Percentiles rank a stretch among this genome's conserved stretches.
These are phyloP conservation scores for Rhagoletis zephyria DNA, from an alignment of 1,140 invertebrate species.

Conservation along the genomic window DNA sequence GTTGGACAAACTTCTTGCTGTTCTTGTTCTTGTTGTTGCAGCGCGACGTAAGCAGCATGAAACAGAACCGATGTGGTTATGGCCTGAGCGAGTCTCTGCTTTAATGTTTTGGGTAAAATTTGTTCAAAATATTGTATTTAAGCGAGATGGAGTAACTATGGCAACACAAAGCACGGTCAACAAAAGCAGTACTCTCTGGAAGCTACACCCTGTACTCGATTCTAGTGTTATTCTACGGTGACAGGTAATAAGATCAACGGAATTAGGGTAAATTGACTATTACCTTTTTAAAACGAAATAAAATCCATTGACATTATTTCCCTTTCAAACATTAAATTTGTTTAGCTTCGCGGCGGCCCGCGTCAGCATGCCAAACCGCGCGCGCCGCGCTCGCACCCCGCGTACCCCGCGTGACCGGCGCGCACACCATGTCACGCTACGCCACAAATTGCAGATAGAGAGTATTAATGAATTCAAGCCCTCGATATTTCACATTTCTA, in stretches of 20 bases:
- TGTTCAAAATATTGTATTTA: background rate
- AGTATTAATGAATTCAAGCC: too few relatives aligned
- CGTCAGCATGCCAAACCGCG: too few relatives aligned
- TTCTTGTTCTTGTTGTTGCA: background rate
- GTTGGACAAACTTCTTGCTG: background rate
- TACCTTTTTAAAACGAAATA: too few relatives aligned
- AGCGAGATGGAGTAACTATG: too few relatives aligned
- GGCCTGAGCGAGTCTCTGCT: background rate
- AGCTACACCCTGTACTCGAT: conserved; percentile 26
- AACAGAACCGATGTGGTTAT: background rate
- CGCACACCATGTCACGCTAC: too few relatives aligned
- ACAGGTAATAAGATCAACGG: background rate
- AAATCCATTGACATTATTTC: too few relatives aligned
- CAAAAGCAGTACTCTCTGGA: background rate
- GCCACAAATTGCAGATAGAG: too few relatives aligned
- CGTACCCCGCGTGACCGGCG: too few relatives aligned
- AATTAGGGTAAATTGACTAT: too few relatives aligned
- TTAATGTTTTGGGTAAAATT: background rate
- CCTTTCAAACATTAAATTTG: too few relatives aligned
- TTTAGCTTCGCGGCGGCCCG: background rate
- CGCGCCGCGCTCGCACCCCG: too few relatives aligned
- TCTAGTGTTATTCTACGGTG: background rate
- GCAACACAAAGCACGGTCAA: background rate
- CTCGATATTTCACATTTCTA: too few relatives aligned
- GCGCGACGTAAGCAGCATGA: background rate